Base-by-base conservation (phyloP, 2,888 invertebrate species). In the Rhamnusium bicolor region DNA sequence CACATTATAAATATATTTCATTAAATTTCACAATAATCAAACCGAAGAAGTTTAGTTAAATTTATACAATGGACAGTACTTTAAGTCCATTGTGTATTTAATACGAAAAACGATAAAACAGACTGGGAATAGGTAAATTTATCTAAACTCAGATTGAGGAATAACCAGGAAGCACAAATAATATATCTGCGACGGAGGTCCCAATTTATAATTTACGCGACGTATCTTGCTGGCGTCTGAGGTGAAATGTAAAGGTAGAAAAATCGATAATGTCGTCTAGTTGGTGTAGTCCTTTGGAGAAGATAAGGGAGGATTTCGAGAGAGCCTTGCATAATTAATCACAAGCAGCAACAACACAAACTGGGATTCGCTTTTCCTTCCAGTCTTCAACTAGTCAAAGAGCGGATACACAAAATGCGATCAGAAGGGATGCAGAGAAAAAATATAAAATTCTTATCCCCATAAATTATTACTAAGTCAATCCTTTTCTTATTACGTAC, bases 251-350 rank as follows among this genome's bases (percentile, higher is more conserved):
- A 66, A 66, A 66, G 66, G 66, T 66, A 66, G 54, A 66, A 66
- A 54, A 66, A 66, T 66, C 66, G 66, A 66, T 66, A 66, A 32
- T 46, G 54, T 21, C 66, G 66, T 66, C 66, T 66, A 66, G 66
- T 54, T 66, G 66, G 54, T 54, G 54, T 53, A 54, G 66, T 66
- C 66, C 66, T 66, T 66, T 66, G 32, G 66, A 66, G 61, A 61
- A 32, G 61, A 19, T 18, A 61, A 8, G 40, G 18, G 46, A 32
- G 40, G 32, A 66, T 66, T 66, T 66, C 54, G 66, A 66, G 66
- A 66, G 66, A 40, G 54, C 40, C 54, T 12, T 66, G 66, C 66
- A 66, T 66, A 66, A 66, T 66, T 66, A 66, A 66, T 66, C 66
- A 66, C 66, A 54, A 46, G 54, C 21, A 49, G 40, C 66, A 46